Conservation (phyloP, 2,113 vertebrate genomes). For the Toxotes chatareus region DNA sequence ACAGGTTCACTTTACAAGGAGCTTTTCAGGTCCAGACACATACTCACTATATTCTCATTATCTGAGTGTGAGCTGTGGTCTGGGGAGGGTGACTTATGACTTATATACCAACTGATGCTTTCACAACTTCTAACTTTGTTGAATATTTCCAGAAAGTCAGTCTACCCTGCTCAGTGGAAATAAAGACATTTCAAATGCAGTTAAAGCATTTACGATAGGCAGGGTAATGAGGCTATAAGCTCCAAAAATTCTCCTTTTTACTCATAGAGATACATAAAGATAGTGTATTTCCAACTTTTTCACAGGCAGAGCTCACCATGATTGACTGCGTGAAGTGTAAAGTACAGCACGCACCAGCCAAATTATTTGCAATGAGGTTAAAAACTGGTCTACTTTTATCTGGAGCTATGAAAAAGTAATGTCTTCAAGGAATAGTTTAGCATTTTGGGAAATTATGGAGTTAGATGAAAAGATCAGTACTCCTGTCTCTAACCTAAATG, state of each 20-base stretch:
- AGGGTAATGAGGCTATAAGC: neutral
- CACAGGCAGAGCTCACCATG: neutral
- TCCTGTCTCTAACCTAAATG: no score
- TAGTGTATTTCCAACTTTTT: neutral
- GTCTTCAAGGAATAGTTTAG: no score
- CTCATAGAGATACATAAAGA: neutral
- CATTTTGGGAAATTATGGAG: no score
- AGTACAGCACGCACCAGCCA: neutral
- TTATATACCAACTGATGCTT: conserved; percentile 21
- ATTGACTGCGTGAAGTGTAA: neutral
- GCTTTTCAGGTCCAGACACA: conserved; percentile 76
- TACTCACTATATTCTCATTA: conserved; percentile 67
- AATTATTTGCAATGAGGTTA: neutral
- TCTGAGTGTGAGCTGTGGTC: conserved; percentile 48
- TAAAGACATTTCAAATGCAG: neutral
- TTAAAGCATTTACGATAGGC: neutral
- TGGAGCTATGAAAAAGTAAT: no score
- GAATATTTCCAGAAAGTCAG: conserved; percentile 37
- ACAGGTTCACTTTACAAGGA: conserved; percentile 82
- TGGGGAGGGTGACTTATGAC: conserved; percentile 32
- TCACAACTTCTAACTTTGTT: conserved; percentile 21
- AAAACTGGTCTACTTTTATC: neutral
- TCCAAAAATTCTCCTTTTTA: neutral
- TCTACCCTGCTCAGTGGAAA: conserved; percentile 1
- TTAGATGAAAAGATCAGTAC: no score